A percentile compares a stretch with the other conserved stretches of the same genome.
Conservation (phyloP, 1,140 invertebrate genomes). For the Battus philenor region DNA sequence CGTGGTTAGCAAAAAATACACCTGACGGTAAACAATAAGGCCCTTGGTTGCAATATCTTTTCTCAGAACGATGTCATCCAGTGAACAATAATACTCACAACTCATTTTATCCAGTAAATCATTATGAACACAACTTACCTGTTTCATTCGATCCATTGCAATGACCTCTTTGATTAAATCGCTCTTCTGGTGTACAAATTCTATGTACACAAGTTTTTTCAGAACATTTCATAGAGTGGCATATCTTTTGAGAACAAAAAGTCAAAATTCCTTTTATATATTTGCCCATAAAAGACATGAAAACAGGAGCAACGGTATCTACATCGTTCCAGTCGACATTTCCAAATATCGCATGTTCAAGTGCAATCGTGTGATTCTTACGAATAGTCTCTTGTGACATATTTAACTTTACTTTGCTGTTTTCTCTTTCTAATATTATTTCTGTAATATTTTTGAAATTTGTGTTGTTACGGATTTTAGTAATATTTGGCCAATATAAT, state of each 20-base stretch:
- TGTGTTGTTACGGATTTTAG: constrained; percentile 18
- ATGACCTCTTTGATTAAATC: constrained; percentile 54
- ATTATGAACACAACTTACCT: constrained; percentile 42
- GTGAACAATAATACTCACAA: too few relatives aligned
- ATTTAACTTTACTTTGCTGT: constrained; percentile 47
- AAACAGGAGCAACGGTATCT: constrained; percentile 46
- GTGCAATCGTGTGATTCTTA: constrained; percentile 36
- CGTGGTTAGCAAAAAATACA: too few relatives aligned
- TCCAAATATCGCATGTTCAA: constrained; percentile 57
- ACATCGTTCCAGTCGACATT: constrained; percentile 58
- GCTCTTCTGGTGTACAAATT: constrained; percentile 45
- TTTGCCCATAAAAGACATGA: constrained; percentile 62
- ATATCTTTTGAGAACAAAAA: constrained; percentile 53
- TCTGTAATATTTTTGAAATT: constrained; percentile 43
- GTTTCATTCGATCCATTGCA: constrained; percentile 46
- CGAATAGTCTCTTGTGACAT: constrained; percentile 40
- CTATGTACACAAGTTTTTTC: constrained; percentile 53
- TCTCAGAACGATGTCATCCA: too few relatives aligned
- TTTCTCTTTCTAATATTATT: constrained; percentile 43
- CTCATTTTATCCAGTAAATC: too few relatives aligned
- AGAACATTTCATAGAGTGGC: constrained; percentile 61
- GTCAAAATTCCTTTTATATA: constrained; percentile 56
- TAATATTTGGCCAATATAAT: constrained; percentile 49
- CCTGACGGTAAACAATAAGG: too few relatives aligned
- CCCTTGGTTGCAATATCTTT: too few relatives aligned